Percentiles rank a stretch among this genome's conserved stretches.
Evolutionary conservation across 1,140 invertebrate genomes (phyloP).

Genomic region (Eciton burchellii): DNA sequence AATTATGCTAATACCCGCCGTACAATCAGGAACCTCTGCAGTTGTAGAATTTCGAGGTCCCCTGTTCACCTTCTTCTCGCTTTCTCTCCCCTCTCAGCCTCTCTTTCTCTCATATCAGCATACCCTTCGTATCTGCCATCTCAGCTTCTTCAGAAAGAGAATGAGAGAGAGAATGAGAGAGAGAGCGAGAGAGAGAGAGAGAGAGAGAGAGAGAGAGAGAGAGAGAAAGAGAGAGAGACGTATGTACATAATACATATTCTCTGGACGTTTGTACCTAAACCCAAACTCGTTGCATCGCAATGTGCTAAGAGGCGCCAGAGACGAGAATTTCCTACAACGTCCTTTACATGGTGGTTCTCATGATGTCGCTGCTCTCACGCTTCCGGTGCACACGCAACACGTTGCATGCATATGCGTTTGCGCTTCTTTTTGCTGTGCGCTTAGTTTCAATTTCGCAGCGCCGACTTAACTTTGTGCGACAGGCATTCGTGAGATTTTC

Average conservation of each 20-base stretch:
- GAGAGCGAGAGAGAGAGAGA: too few species aligned
- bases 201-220: too few species aligned
- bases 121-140: background rate
- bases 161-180: too few species aligned
- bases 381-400: slow-evolving; percentile 25
- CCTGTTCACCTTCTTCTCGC: background rate
- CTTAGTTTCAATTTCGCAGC: slow-evolving; percentile 45
- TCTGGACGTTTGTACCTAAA: slow-evolving; percentile 23
- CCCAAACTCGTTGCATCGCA: slow-evolving; percentile 22
- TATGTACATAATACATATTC: too few species aligned
- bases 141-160: background rate
- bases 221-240: too few species aligned
- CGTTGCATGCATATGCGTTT: slow-evolving; percentile 55
- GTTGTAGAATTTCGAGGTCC: slow-evolving; percentile 53
- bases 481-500: background rate
- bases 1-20: slow-evolving; percentile 73
- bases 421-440: slow-evolving; percentile 22
- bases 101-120: background rate
- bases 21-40: slow-evolving; percentile 34
- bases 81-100: background rate
- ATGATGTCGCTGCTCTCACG: slow-evolving; percentile 14
- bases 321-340: slow-evolving; percentile 44
- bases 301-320: slow-evolving; percentile 21
- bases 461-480: background rate
- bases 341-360: slow-evolving; percentile 27